Percentiles rank a stretch among this genome's conserved stretches.
These are phyloP conservation scores for Geotrypetes seraphini DNA, from an alignment of 2,797 vertebrate genomes.

Conservation along the genomic window DNA sequence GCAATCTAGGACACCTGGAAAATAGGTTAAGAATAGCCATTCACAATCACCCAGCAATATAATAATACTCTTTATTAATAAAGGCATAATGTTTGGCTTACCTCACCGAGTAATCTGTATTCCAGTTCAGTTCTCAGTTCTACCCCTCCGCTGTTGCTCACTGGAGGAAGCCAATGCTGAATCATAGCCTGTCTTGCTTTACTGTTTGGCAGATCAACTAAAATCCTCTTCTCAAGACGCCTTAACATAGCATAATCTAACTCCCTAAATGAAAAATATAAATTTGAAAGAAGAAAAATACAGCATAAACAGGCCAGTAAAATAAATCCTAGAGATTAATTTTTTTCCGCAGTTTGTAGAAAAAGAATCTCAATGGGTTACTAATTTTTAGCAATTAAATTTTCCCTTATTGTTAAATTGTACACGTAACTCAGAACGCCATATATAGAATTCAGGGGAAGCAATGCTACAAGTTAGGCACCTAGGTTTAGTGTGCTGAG, in stretches of 20 bases:
- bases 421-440: too few species aligned
- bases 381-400: too few species aligned
- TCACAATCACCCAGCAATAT: too few species aligned
- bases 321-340: fast-evolving
- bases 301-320: not conserved
- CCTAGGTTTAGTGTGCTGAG: too few species aligned
- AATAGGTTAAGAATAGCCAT: too few species aligned
- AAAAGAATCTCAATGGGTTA: too few species aligned
- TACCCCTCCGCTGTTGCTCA: constrained; percentile 58
- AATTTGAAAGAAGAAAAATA: not conserved
- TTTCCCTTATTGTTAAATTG: too few species aligned
- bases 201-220: constrained; percentile 73
- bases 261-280: constrained; percentile 71
- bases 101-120: constrained; percentile 69
- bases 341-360: too few species aligned
- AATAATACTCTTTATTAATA: too few species aligned
- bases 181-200: constrained; percentile 80
- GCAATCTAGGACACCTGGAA: too few species aligned
- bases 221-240: constrained; percentile 86
- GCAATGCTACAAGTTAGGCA: too few species aligned
- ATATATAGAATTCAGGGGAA: too few species aligned
- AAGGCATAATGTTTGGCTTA: constrained; percentile 22
- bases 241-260: constrained; percentile 86
- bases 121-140: constrained; percentile 69
- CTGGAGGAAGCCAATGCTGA: constrained; percentile 79